Percentiles rank a stretch among this genome's conserved stretches.
These are phyloP conservation scores for Pollenia labialis DNA, from an alignment of 2,888 invertebrate species.

Conservation along the genomic window DNA sequence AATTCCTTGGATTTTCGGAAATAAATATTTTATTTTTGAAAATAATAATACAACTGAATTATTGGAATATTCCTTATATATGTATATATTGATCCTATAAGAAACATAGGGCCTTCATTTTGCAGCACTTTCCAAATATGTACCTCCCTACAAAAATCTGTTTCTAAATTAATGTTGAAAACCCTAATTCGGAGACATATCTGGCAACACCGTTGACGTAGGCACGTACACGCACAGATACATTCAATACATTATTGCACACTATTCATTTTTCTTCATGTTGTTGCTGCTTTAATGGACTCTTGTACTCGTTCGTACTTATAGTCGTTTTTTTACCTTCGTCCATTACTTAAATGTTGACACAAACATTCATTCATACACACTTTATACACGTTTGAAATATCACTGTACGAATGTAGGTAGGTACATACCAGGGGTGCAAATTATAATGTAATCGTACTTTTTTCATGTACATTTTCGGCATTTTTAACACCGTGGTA, in stretches of 20 bases:
- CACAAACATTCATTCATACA: slow-evolving; percentile 9
- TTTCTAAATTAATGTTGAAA: too few relatives aligned
- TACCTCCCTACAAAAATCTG: too few relatives aligned
- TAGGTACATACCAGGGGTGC: not conserved
- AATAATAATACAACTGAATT: too few relatives aligned
- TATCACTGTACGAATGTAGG: not conserved
- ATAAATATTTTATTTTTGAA: too few relatives aligned
- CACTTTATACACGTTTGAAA: not conserved
- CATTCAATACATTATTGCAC: not conserved
- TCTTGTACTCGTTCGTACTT: slow-evolving; percentile 45
- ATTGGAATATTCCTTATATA: too few relatives aligned
- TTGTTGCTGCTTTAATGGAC: slow-evolving; percentile 24
- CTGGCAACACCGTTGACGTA: not conserved
- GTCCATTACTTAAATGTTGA: slow-evolving; percentile 10
- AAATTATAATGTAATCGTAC: too few relatives aligned
- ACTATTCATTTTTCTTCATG: slow-evolving; percentile 16
- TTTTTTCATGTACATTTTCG: too few relatives aligned
- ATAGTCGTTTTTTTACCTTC: slow-evolving; percentile 39
- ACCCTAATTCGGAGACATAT: not conserved
- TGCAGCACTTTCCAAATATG: too few relatives aligned
- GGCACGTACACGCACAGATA: not conserved
- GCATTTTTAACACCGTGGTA: too few relatives aligned
- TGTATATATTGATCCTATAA: too few relatives aligned
- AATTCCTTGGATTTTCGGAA: too few relatives aligned
- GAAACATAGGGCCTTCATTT: too few relatives aligned